These are phyloP conservation scores for Huso huso DNA, from an alignment of 2,797 vertebrate genomes.

Conservation along the genomic window DNA sequence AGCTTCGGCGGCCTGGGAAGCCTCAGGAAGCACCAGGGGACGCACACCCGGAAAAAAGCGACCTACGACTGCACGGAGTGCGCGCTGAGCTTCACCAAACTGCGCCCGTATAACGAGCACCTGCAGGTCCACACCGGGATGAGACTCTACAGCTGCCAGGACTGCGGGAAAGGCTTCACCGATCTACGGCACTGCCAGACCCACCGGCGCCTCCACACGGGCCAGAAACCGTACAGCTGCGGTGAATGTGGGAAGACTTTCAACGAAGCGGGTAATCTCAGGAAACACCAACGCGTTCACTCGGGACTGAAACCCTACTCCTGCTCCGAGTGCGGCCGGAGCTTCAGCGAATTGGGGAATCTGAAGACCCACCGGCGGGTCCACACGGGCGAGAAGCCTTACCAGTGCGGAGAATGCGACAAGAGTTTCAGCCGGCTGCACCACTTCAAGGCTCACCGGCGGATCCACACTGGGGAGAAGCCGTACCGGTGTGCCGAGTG, in stretches of 20 bases:
- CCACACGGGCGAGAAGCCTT: neutral
- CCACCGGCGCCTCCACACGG: neutral
- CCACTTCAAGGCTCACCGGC: no score
- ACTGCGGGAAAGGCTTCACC: neutral
- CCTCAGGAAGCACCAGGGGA: neutral
- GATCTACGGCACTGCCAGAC: neutral
- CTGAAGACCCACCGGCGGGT: neutral
- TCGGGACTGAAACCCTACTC: neutral
- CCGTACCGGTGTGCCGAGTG: no score
- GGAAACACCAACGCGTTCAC: neutral
- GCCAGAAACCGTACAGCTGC: neutral
- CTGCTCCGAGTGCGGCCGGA: no score
- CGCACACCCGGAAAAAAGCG: neutral
- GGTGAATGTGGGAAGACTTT: neutral
- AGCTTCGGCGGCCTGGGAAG: neutral
- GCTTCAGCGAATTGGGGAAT: neutral
- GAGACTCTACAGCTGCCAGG: neutral
- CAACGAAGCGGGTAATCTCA: neutral
- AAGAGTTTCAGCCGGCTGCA: no score
- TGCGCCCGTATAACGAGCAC: neutral
- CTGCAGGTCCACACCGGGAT: neutral
- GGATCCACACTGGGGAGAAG: no score
- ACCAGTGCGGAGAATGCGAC: neutral
- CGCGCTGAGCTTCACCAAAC: no score
- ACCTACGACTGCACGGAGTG: no score